Percentiles rank a stretch among this genome's conserved stretches.
Evolutionary conservation across 2,113 vertebrate genomes (phyloP).

Genomic region (Pterophyllum scalare): DNA sequence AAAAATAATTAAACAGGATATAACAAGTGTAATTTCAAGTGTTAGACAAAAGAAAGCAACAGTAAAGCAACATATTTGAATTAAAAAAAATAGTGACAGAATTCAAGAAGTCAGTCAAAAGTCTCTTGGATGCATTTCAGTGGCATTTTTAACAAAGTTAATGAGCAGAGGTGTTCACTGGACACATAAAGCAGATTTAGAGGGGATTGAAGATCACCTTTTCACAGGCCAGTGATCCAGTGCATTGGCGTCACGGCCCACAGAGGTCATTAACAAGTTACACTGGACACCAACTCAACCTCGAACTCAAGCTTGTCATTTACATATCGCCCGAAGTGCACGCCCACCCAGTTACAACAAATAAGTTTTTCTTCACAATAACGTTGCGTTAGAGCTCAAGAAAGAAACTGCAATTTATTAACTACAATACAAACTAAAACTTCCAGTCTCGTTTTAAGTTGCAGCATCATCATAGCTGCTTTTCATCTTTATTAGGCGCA

Average conservation of each 20-base stretch:
- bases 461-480: too few relatives aligned
- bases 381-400: background rate
- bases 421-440: background rate
- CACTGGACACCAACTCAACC: constrained; percentile 1
- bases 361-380: background rate
- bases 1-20: background rate
- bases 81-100: background rate
- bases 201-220: constrained; percentile 34
- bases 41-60: background rate
- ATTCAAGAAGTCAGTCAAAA: background rate
- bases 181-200: constrained; percentile 24
- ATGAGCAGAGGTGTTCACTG: background rate
- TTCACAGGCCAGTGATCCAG: constrained; percentile 30
- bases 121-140: background rate
- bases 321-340: background rate
- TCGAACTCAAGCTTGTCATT: constrained; percentile 1
- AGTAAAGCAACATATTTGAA: background rate
- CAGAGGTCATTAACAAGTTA: constrained; percentile 14
- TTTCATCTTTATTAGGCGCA: background rate
- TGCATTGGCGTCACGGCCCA: constrained; percentile 26
- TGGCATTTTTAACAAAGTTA: background rate
- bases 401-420: background rate
- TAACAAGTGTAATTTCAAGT: background rate
- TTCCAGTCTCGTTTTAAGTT: background rate
- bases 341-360: background rate